Base-by-base conservation (phyloP, 2,113 vertebrate genomes). In the Falcunculus frontatus region DNA sequence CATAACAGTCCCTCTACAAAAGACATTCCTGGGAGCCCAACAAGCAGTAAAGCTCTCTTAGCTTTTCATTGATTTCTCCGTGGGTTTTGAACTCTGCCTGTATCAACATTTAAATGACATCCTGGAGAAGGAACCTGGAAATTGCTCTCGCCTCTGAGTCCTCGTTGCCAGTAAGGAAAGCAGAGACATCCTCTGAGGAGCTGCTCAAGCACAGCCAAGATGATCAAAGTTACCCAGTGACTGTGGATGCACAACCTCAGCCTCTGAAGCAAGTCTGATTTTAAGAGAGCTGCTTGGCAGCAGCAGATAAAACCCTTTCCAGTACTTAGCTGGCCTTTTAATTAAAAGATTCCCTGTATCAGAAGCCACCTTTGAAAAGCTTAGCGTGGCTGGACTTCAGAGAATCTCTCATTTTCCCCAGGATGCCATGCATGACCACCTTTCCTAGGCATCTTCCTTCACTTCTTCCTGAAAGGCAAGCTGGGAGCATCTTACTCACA, bases 381-480 rank as follows among this genome's bases (percentile, higher is more conserved):
- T 87, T 69, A 78, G 42, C 52, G 47, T 87, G 26, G 12, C 5
- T 3, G 2, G 35, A 33, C 14, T 92, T 94, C 79, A 83, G 64
- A 90, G 33, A 47, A 90, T 29, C 23, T 42, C 47, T 19, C 1
- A 1, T 18, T 22, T 11, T 13, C 23, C 16, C 3, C 0, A 0
- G 47, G 39, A 67, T 68, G 35, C 35, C 1, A 2, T 8, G 50
- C 1, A 12, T 0, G 0, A 60, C 32, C 23, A 52, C 21, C 8
- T 53, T 56, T 35, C 23, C 59, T 16, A 10, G 30, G 19, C 6
- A 75, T 50, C 59, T 74, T 88, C 23, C 46, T 90, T 6, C 16
- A 2, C 53, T 49, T 59, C 47, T 85, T 83, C 62, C 72, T 3
- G 1, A 57, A 85, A 74, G 20, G 23, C 8, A 47, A 85, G 12